These are phyloP conservation scores for Sylvilagus bachmani DNA, from an alignment of 2,113 vertebrate species.

Conservation along the genomic window DNA sequence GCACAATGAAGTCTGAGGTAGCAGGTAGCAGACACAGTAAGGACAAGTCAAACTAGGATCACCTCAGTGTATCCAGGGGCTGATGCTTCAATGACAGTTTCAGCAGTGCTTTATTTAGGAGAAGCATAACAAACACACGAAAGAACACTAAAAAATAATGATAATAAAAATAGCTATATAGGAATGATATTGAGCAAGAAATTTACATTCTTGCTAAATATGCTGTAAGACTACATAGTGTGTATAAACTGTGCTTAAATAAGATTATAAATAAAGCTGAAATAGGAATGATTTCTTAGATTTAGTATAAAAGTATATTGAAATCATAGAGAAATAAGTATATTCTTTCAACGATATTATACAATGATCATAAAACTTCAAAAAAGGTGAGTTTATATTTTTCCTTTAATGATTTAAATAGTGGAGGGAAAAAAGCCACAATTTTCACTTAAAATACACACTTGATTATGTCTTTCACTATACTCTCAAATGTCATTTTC, in stretches of 20 bases:
- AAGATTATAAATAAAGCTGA: constrained; percentile 3
- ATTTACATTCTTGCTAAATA: neutral
- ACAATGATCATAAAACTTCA: neutral
- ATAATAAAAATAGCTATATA: neutral
- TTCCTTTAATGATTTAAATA: neutral
- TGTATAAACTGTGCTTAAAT: constrained; percentile 24
- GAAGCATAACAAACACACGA: neutral
- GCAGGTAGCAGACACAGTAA: neutral
- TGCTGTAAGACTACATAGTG: neutral
- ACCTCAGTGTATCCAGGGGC: neutral
- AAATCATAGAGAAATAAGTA: neutral
- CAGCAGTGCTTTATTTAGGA: constrained; percentile 36
- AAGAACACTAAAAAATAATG: neutral
- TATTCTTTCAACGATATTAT: neutral
- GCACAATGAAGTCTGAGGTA: neutral
- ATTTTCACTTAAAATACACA: neutral
- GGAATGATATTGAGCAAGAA: neutral
- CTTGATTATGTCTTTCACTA: neutral
- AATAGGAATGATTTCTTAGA: neutral
- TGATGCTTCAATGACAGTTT: neutral
- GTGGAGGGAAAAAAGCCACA: neutral
- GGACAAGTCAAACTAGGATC: neutral
- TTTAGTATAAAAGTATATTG: neutral
- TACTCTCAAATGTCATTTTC: neutral
- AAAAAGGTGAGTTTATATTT: neutral